Evolutionary conservation across 2,113 vertebrate species (phyloP), one percentile per base, ranked within the genome.

Genomic region (Larimichthys polyactis): DNA sequence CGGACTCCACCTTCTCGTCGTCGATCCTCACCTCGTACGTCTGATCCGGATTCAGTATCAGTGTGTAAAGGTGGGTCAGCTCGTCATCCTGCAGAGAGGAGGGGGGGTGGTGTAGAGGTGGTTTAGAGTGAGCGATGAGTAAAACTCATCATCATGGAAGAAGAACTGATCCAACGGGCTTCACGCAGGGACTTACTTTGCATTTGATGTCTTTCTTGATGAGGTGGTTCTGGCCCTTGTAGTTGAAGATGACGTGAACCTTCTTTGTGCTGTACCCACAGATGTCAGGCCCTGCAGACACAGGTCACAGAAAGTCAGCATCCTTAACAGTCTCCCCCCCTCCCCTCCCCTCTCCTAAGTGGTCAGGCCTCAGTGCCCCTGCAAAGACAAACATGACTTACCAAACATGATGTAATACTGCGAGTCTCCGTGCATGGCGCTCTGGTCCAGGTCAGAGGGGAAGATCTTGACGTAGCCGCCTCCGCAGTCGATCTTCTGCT

Each of bases 401-500:
- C 96, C 97, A 55, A 97, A 97, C 96, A 96, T 96, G 66, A 97
- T 90, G 74, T 96, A 96, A 81, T 96, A 96, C 22, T 79, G 91
- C 0, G 96, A 96, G 7, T 95, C 93, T 36, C 94, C 92, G 0
- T 94, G 95, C 90, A 96, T 92, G 49, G 88, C 91, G 63, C 90
- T 92, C 86, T 97, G 96, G 20, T 97, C 95, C 62, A 96, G 16
- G 2, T 92, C 82, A 7, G 94, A 83, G 0, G 96, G 94, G 64
- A 97, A 97, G 74, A 96, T 14, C 87, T 97, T 97, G 40, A 97
- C 20, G 4, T 97, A 97, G 22, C 96, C 96, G 0, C 96, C 97
- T 0, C 97, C 96, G 0, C 96, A 97, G 85, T 97, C 96, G 1
- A 97, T 96, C 86, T 96, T 96, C 92, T 97, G 96, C 78, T 96